Base-by-base conservation (phyloP, 2,888 invertebrate species). In the Amphipyra berbera region DNA sequence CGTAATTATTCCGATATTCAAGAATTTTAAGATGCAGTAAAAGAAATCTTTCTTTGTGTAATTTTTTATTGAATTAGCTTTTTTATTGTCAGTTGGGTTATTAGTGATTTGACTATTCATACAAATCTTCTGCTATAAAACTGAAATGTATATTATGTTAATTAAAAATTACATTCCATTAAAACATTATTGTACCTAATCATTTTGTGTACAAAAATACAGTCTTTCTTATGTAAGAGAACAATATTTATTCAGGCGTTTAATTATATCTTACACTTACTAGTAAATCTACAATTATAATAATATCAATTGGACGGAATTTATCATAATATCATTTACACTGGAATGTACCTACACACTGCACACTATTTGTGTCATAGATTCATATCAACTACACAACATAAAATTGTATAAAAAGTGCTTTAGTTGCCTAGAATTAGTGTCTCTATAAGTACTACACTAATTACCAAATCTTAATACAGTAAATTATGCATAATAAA, bases 271-370 rank as follows among this genome's bases (percentile, higher is more conserved):
- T 54, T 21, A 53, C 6, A 41, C 10, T 52, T 53, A 49, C n/a
- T 10, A 49, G n/a, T 42, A 44, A 47, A 45, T 40, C 21, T 73
- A 73, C 6, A 21, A 47, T 15, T 40, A 21, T 60, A 73, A 33
- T 41, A 54, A 57, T 54, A 60, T 47, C 6, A 35, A 44, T 15
- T 71, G 72, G 72, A 72, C 47, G 72, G 72, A 72, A 53, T 49
- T n/a, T 27, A 42, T 27, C 35, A 52, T 41, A 15, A 50, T 27
- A 21, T 21, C 21, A 21, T 41, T 15, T 27, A 47, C 15, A 48
- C 47, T 72, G 58, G 53, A 50, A 48, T 63, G 38, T 40, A 14
- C n/a, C n/a, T n/a, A n/a, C n/a, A n/a, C 9, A 15, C 7, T 42
- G 13, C 9, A 50, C 14, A 41, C 10, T 30, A 47, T 30, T 8